Evolutionary conservation across 1,140 invertebrate species (phyloP).

Genomic region (Bombus pyrosoma): DNA sequence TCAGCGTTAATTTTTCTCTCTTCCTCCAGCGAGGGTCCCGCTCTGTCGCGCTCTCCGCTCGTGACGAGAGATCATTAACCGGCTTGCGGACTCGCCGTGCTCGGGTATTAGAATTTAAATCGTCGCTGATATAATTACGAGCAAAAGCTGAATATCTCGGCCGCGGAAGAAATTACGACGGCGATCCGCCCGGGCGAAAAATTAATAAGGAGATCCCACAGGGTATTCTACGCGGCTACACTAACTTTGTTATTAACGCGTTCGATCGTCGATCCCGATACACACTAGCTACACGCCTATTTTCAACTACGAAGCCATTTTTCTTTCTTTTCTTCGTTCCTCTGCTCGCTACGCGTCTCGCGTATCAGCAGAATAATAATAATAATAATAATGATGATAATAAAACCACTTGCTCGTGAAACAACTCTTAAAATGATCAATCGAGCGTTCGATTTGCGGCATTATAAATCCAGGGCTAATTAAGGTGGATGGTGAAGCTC

Average conservation of each 20-base stretch:
- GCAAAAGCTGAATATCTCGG: constrained; percentile 44
- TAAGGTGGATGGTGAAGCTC: constrained; percentile 2
- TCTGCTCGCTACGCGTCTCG: background rate
- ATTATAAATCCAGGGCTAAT: constrained; percentile 45
- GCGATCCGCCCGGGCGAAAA: constrained; percentile 18
- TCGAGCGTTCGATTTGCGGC: background rate
- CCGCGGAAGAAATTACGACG: constrained; percentile 38
- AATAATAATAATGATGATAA: background rate
- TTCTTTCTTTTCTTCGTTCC: background rate
- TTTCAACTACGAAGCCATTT: background rate
- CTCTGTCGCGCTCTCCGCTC: background rate
- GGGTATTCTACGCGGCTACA: background rate
- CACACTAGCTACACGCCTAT: too few relatives aligned
- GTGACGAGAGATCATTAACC: constrained; percentile 68
- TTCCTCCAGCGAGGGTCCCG: background rate
- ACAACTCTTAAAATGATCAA: constrained; percentile 41
- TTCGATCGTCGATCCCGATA: background rate
- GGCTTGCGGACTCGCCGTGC: constrained; percentile 43
- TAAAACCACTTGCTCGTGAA: background rate
- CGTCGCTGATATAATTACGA: constrained; percentile 68
- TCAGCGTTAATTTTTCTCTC: constrained; percentile 64
- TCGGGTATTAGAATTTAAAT: constrained; percentile 66
- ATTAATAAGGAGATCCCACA: constrained; percentile 37
- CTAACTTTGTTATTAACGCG: background rate
- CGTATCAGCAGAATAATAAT: background rate